Conservation (phyloP, 2,888 invertebrate species). For the Galerucella pusilla region DNA sequence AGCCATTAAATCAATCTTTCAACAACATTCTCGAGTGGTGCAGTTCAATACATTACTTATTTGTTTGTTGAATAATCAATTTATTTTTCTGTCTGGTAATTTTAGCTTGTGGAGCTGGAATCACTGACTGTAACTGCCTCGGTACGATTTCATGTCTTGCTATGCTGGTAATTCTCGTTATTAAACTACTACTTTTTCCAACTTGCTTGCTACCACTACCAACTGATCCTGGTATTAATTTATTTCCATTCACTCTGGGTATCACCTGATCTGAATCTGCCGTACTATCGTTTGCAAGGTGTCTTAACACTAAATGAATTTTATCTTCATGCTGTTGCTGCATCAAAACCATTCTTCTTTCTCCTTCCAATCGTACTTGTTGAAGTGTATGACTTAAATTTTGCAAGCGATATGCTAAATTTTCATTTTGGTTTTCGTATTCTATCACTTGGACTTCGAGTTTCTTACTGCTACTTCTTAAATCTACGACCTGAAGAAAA, state of each 20-base stretch:
- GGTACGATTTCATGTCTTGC: conserved; percentile 64
- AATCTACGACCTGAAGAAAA: conserved; percentile 70
- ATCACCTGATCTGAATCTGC: conserved; percentile 49
- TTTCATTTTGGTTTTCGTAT: conserved; percentile 77
- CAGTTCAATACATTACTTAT: conserved; percentile 50
- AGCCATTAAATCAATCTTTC: neutral
- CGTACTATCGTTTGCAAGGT: conserved; percentile 58
- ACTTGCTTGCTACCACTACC: conserved; percentile 57
- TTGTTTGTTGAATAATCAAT: conserved; percentile 80
- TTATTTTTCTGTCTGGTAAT: conserved; percentile 87
- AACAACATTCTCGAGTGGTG: neutral
- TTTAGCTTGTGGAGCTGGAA: conserved; percentile 76
- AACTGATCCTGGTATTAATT: conserved; percentile 51
- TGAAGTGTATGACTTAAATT: conserved; percentile 75
- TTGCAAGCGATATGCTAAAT: conserved; percentile 78
- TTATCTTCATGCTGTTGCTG: conserved; percentile 76
- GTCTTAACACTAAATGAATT: conserved; percentile 70
- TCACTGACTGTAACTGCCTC: conserved; percentile 73
- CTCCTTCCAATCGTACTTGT: conserved; percentile 74
- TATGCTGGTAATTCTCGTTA: conserved; percentile 67
- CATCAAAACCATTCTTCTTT: conserved; percentile 70
- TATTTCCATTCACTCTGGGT: conserved; percentile 43
- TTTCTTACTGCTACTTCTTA: conserved; percentile 64
- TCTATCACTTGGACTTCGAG: conserved; percentile 80
- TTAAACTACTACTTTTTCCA: conserved; percentile 67